Evolutionary conservation across 2,888 invertebrate species (phyloP), one percentile per base, ranked within the genome.

Genomic region (Hyles lineata): DNA sequence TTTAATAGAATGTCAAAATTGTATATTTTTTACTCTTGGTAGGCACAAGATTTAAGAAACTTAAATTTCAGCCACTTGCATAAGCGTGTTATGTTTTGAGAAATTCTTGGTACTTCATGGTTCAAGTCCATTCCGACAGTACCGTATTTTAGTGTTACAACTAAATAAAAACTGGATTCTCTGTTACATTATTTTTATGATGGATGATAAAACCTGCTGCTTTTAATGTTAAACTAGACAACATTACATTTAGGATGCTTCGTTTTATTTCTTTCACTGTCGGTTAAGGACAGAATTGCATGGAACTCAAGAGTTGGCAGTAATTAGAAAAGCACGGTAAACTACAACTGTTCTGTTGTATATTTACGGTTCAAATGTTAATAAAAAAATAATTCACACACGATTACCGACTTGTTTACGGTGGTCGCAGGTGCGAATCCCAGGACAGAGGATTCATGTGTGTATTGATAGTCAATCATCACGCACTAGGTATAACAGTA

Each of bases 111-210:
- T 72, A 67, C 58, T 63, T 32, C 67, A 62, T 32, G 62, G 55
- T 72, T 32, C 72, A 67, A 29, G 63, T 17, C 35, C 50, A 29
- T 61, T 70, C 62, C 55, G 62, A 52, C 61, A 69, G 55, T 70
- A 72, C 72, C 60, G 72, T 72, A 70, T 70, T 73, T 73, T 63
- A 73, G 70, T 62, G 63, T 59, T 72, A n/a, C 58, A 58, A 59
- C 55, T 72, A 72, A 67, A 67, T 35, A 58, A 58, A 72, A 72
- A 72, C 72, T 55, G 63, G 72, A 67, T 72, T 67, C 70, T 52
- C 58, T 58, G 58, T 58, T 67, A 58, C 63, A 72, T 72, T 67
- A 67, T 72, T 63, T 72, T 67, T 67, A 67, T 67, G 72, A 72
- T 67, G 67, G 35, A 58, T 58, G 63, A 72, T 72, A 72, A 72